Evolutionary conservation across 2,888 invertebrate species (phyloP).

Genomic region (Tenthredo distinguenda): DNA sequence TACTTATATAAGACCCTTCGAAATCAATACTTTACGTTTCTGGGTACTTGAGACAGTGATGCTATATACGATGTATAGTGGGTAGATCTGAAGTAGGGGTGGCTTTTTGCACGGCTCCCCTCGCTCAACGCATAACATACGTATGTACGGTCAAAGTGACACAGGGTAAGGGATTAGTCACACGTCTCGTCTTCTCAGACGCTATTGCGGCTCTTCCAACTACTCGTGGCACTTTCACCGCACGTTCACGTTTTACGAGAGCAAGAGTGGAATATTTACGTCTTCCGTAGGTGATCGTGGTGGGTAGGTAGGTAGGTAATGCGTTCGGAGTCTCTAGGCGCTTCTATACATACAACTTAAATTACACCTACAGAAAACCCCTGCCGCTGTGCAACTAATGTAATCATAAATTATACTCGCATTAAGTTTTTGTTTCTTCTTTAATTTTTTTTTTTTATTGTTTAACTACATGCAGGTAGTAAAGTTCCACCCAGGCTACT

Average conservation of each 20-base stretch:
- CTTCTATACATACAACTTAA: slow-evolving; percentile 8
- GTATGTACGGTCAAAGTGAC: neutral
- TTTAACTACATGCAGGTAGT: neutral
- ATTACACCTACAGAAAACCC: slow-evolving; percentile 7
- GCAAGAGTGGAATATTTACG: slow-evolving; percentile 51
- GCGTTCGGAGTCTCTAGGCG: slow-evolving; percentile 35
- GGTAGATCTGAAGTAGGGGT: neutral
- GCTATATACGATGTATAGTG: neutral
- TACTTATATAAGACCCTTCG: neutral
- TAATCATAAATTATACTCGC: slow-evolving; percentile 21
- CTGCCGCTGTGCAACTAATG: slow-evolving; percentile 10
- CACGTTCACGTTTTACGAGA: slow-evolving; percentile 52
- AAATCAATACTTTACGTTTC: slow-evolving; percentile 26
- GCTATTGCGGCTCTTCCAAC: neutral
- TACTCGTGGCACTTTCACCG: slow-evolving; percentile 47
- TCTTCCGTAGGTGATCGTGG: slow-evolving; percentile 20
- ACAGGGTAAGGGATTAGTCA: slow-evolving; percentile 30
- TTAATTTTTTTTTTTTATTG: neutral
- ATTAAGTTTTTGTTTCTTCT: neutral
- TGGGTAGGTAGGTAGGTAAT: slow-evolving; percentile 5
- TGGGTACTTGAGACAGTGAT: slow-evolving; percentile 23
- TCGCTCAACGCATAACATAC: neutral
- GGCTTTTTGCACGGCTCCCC: neutral
- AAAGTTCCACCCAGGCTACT: neutral
- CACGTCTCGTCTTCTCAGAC: slow-evolving; percentile 26